Evolutionary conservation across 2,797 vertebrate species (phyloP).

Genomic region (Microcaecilia unicolor): DNA sequence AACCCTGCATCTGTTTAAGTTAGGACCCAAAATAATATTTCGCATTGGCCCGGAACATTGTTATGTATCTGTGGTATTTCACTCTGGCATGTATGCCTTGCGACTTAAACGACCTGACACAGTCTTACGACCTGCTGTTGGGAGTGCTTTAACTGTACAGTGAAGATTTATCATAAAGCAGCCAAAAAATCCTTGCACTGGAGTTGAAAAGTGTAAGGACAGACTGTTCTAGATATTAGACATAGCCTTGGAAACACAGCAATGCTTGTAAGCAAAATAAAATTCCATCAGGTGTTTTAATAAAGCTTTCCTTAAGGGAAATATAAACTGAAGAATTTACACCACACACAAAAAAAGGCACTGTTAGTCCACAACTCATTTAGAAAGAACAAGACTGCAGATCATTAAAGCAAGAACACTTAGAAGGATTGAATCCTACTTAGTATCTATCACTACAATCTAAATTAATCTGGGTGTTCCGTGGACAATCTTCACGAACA

Average conservation of each 20-base stretch:
- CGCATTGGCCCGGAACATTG: slow-evolving; percentile 50
- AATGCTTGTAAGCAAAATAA: too few species aligned
- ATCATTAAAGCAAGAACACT: too few species aligned
- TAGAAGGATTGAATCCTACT: too few species aligned
- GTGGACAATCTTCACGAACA: too few species aligned
- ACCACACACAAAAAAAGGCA: too few species aligned
- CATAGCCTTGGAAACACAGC: background rate
- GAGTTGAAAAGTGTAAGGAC: slow-evolving; percentile 7
- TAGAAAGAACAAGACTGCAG: too few species aligned
- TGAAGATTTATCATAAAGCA: slow-evolving; percentile 37
- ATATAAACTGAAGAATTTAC: too few species aligned
- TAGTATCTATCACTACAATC: too few species aligned
- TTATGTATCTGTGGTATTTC: slow-evolving; percentile 62
- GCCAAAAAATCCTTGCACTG: slow-evolving; percentile 14
- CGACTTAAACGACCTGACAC: slow-evolving; percentile 51
- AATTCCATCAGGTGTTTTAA: too few species aligned
- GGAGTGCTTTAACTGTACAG: slow-evolving; percentile 29
- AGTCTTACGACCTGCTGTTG: slow-evolving; percentile 58
- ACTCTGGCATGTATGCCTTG: slow-evolving; percentile 48
- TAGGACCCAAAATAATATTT: slow-evolving; percentile 55
- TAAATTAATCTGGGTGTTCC: too few species aligned
- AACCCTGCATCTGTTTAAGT: slow-evolving; percentile 24
- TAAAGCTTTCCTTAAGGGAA: too few species aligned
- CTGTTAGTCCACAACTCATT: too few species aligned
- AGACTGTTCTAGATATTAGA: slow-evolving; percentile 24